Conservation (phyloP, 2,113 vertebrate species). For the Colinus virginianus region DNA sequence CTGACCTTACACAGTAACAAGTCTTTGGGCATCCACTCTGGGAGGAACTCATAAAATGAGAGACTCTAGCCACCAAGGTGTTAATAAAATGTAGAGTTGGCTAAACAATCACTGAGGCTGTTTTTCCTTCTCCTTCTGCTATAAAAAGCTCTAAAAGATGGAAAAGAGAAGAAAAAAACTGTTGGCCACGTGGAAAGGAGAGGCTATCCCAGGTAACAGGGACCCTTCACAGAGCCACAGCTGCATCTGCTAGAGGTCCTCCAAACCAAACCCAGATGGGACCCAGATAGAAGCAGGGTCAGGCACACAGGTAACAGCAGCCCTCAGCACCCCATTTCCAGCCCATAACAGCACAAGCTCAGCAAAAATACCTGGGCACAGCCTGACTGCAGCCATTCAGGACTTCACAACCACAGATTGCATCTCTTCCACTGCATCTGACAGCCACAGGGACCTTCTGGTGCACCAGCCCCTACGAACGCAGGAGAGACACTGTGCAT, state of each 20-base stretch:
- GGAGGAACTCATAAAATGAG: background rate
- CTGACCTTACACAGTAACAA: rapidly evolving
- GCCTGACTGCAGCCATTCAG: background rate
- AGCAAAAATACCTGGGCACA: background rate
- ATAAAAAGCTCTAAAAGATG: background rate
- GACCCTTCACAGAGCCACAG: background rate
- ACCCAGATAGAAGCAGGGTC: background rate
- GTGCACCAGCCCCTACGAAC: background rate
- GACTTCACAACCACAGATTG: background rate
- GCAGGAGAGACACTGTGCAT: background rate
- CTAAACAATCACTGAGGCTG: background rate
- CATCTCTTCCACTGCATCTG: background rate
- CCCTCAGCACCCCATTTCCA: background rate
- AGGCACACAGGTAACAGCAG: background rate
- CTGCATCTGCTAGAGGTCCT: background rate
- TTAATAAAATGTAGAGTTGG: background rate
- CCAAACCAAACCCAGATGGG: background rate
- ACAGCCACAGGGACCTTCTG: background rate
- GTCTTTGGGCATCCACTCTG: background rate
- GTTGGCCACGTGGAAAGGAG: background rate
- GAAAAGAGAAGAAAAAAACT: background rate
- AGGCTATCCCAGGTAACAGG: background rate
- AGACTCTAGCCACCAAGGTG: background rate
- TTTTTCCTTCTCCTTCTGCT: background rate
- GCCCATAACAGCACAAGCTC: background rate